phyloP scores from a whole-genome alignment of 2,888 invertebrate species.

The Sthenelais limicola region DNA sequence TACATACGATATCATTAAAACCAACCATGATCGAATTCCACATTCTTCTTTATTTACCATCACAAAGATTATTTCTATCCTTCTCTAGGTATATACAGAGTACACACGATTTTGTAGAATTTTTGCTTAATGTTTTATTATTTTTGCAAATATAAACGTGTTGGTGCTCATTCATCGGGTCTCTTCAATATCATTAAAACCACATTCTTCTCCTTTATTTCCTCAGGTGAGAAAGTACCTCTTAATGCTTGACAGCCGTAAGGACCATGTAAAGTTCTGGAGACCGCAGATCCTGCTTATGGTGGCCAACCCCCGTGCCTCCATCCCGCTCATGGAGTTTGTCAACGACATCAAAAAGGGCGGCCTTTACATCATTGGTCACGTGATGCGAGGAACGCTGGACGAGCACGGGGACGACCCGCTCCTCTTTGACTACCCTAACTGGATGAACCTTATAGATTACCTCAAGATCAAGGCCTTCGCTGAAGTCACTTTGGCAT shows the following conservation, averaged over 20 bases:
- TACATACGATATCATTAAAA: no score
- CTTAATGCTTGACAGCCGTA: conserved; percentile 92
- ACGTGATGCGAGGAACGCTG: conserved; percentile 79
- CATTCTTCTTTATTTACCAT: no score
- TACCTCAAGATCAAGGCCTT: conserved; percentile 93
- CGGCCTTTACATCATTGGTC: conserved; percentile 89
- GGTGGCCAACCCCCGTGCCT: conserved; percentile 90
- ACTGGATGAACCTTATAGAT: conserved; percentile 95
- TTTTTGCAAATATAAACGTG: no score
- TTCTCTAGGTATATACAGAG: no score
- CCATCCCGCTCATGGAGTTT: conserved; percentile 94
- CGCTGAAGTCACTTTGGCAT: conserved; percentile 91
- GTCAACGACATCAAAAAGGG: conserved; percentile 97
- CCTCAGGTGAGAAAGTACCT: conserved; percentile 96
- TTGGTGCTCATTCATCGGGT: no score
- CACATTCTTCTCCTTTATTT: no score
- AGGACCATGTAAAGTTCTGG: conserved; percentile 99
- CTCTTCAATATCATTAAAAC: no score
- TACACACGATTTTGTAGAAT: no score
- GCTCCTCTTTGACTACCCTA: conserved; percentile 83
- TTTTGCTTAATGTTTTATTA: no score
- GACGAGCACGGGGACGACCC: conserved; percentile 78
- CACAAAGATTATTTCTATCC: no score
- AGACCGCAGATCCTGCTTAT: conserved; percentile 95
- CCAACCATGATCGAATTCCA: no score